A percentile compares a stretch with the other conserved stretches of the same genome.
Evolutionary conservation across 35 echinoderm and acorn worm species (phyloP).

Genomic region (Hemicentrotus pulcherrimus): DNA sequence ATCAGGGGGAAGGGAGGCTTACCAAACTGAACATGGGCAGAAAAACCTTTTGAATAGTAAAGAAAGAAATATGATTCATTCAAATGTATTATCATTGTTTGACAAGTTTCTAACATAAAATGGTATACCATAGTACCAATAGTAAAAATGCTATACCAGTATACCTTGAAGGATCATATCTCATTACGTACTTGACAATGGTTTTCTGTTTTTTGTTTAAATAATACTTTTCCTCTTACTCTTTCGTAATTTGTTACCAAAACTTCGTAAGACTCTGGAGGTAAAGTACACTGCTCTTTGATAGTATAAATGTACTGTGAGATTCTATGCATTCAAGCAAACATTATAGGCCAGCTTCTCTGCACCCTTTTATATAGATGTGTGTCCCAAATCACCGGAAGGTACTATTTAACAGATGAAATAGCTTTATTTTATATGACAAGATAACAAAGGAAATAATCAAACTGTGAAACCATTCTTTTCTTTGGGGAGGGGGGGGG

Average conservation of each 20-base stretch:
- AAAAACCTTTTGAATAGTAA: too few relatives aligned
- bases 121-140: background rate
- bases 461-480: too few relatives aligned
- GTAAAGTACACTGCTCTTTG: constrained; percentile 18
- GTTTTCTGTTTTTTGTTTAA: background rate
- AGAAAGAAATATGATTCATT: too few relatives aligned
- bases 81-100: too few relatives aligned
- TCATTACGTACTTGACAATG: background rate
- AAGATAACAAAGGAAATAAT: background rate
- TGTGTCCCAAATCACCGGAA: background rate
- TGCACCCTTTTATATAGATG: background rate
- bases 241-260: background rate
- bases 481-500: too few relatives aligned
- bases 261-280: constrained; percentile 1
- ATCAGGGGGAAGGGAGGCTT: too few relatives aligned
- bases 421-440: background rate
- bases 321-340: background rate
- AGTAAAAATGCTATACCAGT: background rate
- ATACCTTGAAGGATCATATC: too few relatives aligned
- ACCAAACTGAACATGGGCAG: too few relatives aligned
- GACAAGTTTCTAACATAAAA: too few relatives aligned
- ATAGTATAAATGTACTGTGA: background rate
- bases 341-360: background rate
- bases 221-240: background rate
- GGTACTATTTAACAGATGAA: background rate